Evolutionary conservation across 2,113 vertebrate species (phyloP).

Genomic region (Trochalopteron elliotii): DNA sequence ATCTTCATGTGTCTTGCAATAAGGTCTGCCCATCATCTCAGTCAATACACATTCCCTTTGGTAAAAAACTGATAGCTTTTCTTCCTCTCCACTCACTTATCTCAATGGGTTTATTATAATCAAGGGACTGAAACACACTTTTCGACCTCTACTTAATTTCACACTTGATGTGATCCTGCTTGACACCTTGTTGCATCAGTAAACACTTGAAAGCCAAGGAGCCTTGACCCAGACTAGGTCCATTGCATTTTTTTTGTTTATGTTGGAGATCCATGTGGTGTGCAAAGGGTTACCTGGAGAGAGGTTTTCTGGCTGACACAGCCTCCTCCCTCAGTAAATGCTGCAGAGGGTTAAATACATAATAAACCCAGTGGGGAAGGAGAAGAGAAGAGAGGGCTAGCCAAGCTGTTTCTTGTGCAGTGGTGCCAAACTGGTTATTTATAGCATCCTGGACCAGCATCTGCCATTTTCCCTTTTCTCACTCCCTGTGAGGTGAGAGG

Average conservation of each 20-base stretch:
- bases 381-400: slow-evolving; percentile 15
- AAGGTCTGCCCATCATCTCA: not conserved
- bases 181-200: not conserved
- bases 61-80: not conserved
- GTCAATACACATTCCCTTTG: not conserved
- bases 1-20: not conserved
- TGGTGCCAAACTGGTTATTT: slow-evolving; percentile 61
- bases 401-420: slow-evolving; percentile 42
- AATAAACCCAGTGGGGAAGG: slow-evolving; percentile 30
- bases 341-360: slow-evolving; percentile 46
- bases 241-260: not conserved
- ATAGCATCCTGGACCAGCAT: slow-evolving; percentile 47
- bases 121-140: not conserved
- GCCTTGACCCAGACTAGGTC: not conserved
- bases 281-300: not conserved
- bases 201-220: not conserved
- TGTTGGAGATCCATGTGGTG: not conserved
- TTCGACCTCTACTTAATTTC: not conserved
- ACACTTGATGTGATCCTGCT: not conserved
- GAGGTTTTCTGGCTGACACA: not conserved
- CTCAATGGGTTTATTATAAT: not conserved
- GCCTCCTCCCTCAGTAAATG: not conserved
- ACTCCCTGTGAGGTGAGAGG: slow-evolving; percentile 60
- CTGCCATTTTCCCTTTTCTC: slow-evolving; percentile 57
- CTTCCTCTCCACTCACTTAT: not conserved